A percentile compares a stretch with the other conserved stretches of the same genome.
phyloP scores from a whole-genome alignment of 2,888 invertebrate species.

The Rhogogaster chlorosoma region DNA sequence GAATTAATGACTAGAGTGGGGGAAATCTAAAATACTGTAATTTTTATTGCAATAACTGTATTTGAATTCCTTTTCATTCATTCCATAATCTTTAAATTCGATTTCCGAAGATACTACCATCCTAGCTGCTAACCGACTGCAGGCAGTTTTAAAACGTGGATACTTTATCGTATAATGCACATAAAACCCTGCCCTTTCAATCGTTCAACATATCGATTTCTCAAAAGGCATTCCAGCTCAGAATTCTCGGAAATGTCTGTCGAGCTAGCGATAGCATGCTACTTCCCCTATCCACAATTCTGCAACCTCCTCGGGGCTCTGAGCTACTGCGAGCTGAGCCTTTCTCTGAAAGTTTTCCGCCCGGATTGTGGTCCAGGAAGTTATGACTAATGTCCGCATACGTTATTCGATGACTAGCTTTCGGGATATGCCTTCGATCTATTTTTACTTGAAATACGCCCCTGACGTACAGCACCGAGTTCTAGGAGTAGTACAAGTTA shows the following conservation, averaged over 20 bases:
- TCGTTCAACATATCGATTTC: conserved; percentile 15
- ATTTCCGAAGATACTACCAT: neutral
- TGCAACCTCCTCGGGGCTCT: neutral
- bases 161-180: conserved; percentile 19
- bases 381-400: conserved; percentile 56
- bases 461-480: neutral
- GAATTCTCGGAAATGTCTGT: conserved; percentile 2
- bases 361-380: conserved; percentile 53
- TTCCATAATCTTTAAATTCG: neutral
- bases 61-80: neutral
- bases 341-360: conserved; percentile 56
- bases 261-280: neutral
- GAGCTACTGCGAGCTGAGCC: conserved; percentile 43
- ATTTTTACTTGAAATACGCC: neutral
- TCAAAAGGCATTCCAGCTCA: neutral
- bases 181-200: neutral
- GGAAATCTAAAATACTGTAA: too few species aligned
- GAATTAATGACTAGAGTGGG: too few species aligned
- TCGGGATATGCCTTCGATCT: neutral
- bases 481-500: neutral
- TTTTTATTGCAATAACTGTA: too few species aligned
- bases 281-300: neutral
- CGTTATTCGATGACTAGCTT: conserved; percentile 50
- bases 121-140: neutral
- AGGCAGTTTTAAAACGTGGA: neutral